A percentile compares a stretch with the other conserved stretches of the same genome.
phyloP scores from a whole-genome alignment of 2,797 vertebrate species.

The Momotus momota region DNA sequence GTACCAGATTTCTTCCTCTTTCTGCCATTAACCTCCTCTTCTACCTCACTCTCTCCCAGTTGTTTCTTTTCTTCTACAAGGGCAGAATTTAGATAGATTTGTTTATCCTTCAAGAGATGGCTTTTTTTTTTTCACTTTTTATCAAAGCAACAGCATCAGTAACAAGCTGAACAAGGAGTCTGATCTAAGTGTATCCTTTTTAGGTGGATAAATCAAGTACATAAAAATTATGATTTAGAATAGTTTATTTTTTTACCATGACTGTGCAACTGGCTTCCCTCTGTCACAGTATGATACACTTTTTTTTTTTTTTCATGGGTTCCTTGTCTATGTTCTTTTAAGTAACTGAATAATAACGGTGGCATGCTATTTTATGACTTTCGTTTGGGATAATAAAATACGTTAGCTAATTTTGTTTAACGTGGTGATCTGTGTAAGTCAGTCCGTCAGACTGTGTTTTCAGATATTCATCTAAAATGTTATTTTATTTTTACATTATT shows the following conservation, averaged over 20 bases:
- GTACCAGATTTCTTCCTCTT: background rate
- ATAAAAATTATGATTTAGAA: background rate
- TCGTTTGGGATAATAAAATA: background rate
- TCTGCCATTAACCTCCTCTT: background rate
- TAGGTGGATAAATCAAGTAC: background rate
- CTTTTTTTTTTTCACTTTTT: background rate
- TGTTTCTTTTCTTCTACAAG: background rate
- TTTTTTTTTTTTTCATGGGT: background rate
- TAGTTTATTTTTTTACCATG: background rate
- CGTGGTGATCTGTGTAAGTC: background rate
- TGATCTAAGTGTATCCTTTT: background rate
- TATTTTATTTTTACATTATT: background rate
- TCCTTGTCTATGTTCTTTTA: background rate
- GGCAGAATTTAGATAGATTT: background rate
- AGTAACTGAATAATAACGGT: background rate
- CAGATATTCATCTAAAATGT: background rate
- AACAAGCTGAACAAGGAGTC: background rate
- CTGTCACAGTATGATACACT: background rate
- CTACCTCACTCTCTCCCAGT: accelerated
- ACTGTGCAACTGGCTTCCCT: background rate
- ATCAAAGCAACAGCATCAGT: background rate
- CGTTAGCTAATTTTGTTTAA: background rate
- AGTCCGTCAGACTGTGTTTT: background rate
- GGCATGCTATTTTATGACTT: background rate
- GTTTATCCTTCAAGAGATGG: background rate